phyloP scores from a whole-genome alignment of 1,140 invertebrate species.

The Sitophilus oryzae region DNA sequence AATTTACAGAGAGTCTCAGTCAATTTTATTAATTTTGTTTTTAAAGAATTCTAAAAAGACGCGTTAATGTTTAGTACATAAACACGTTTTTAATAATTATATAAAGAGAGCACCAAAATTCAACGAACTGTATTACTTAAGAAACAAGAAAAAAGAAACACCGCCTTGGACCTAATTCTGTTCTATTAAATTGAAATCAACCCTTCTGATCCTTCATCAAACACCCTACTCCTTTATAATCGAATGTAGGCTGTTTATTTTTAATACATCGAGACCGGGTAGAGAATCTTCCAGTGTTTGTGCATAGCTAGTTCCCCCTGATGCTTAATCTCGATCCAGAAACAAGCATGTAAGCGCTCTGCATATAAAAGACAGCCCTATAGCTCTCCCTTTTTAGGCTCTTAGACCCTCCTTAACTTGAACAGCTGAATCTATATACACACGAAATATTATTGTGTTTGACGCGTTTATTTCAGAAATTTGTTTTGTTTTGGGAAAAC shows the following conservation, averaged over 20 bases:
- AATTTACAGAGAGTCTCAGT: too few relatives aligned
- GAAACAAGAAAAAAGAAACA: too few relatives aligned
- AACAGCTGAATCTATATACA: slow-evolving; percentile 3
- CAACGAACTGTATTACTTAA: too few relatives aligned
- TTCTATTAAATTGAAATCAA: too few relatives aligned
- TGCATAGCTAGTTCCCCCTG: slow-evolving; percentile 13
- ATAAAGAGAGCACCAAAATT: too few relatives aligned
- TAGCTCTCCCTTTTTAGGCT: neutral
- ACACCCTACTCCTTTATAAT: neutral
- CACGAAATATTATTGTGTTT: neutral
- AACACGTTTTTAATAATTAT: too few relatives aligned
- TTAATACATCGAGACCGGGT: neutral
- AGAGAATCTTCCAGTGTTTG: slow-evolving; percentile 3
- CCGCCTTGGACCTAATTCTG: too few relatives aligned
- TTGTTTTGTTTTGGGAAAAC: neutral
- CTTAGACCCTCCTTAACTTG: neutral
- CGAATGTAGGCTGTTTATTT: slow-evolving; percentile 1
- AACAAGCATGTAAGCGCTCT: slow-evolving; percentile 26
- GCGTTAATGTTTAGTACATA: too few relatives aligned
- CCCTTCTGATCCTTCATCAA: neutral
- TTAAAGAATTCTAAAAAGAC: too few relatives aligned
- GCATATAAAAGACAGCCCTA: slow-evolving; percentile 34
- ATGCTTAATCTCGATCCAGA: too few relatives aligned
- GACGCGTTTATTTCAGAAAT: neutral
- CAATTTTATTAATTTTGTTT: too few relatives aligned